Evolutionary conservation across 1,140 invertebrate genomes (phyloP), one percentile per base, ranked within the genome.

Genomic region (Cotesia typhae): DNA sequence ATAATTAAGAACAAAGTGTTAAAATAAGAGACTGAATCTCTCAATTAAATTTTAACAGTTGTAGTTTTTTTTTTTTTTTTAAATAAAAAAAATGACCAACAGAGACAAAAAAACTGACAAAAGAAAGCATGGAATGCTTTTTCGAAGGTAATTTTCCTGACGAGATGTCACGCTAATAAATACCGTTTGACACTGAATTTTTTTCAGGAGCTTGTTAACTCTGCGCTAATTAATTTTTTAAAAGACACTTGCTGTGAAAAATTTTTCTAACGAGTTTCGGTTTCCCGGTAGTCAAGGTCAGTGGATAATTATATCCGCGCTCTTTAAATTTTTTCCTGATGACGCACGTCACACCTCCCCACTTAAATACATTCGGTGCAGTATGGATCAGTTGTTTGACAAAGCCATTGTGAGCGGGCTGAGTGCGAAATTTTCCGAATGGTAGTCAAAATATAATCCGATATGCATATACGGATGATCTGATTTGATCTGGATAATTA

Each of bases 211-310:
- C 68, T 70, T 41, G 68, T 70, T 70, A 64, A 36, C 59, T 17
- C 14, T 36, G 38, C 20, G 36, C 60, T 63, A 70, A 70, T 70
- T 70, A 70, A 70, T 70, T 70, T 63, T 37, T 59, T 20, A 70
- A 28, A 64, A 35, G 20, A 35, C 14, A 63, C 38, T 14, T 61
- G 17, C 28, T 28, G 14, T 20, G 10, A 41, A 61, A 57, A 57
- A 14, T 17, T 5, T 20, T 14, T 57, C n/a, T 57, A 57, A 57
- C 53, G 53, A 57, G 53, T 20, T 20, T 14, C 2, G 53, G 53
- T 57, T 57, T 57, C 14, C 12, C 20, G 20, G n/a, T 20, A 28
- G 28, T 28, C 28, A 1, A 28, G 28, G 41, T 3, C 6, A 9
- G 6, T 7, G 41, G 41, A 47, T 47, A 47, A 47, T 20, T 57